These are phyloP conservation scores for Glossophaga mutica DNA, from an alignment of 2,797 vertebrate species.

Conservation along the genomic window DNA sequence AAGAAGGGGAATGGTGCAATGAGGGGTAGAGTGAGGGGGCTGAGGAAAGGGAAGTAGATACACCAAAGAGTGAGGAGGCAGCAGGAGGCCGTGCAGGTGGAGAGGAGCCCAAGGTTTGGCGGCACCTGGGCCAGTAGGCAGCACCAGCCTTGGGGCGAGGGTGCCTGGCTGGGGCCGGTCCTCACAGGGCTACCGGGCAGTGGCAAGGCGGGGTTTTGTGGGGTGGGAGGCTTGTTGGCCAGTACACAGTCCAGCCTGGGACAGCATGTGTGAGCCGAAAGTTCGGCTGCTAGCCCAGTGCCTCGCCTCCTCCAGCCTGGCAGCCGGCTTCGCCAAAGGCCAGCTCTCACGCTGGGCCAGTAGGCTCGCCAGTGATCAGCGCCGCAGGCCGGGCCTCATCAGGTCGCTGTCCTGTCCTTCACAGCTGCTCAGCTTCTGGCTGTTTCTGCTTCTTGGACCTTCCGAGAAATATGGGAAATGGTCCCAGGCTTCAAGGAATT, in stretches of 20 bases:
- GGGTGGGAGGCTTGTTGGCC: not conserved
- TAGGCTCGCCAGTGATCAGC: not conserved
- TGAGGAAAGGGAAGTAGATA: not conserved
- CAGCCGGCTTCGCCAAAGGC: not conserved
- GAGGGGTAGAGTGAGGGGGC: not conserved
- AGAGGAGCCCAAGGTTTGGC: not conserved
- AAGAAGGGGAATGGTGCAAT: not conserved
- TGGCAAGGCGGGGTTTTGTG: not conserved
- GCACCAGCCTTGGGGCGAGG: not conserved
- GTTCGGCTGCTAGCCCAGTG: not conserved
- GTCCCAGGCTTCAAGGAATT: not conserved
- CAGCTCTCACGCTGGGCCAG: not conserved
- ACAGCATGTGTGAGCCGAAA: not conserved
- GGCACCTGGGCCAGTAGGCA: not conserved
- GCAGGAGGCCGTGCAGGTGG: not conserved
- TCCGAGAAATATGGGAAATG: not conserved
- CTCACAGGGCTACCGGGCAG: not conserved
- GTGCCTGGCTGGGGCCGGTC: not conserved
- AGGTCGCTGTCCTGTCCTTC: not conserved
- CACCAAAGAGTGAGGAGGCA: too few species aligned
- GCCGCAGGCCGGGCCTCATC: not conserved
- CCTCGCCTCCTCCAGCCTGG: not conserved
- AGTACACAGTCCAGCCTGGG: not conserved
- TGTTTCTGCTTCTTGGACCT: not conserved
- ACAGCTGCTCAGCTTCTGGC: not conserved